Evolutionary conservation across 2,888 invertebrate genomes (phyloP).

Genomic region (Erebia palarica): DNA sequence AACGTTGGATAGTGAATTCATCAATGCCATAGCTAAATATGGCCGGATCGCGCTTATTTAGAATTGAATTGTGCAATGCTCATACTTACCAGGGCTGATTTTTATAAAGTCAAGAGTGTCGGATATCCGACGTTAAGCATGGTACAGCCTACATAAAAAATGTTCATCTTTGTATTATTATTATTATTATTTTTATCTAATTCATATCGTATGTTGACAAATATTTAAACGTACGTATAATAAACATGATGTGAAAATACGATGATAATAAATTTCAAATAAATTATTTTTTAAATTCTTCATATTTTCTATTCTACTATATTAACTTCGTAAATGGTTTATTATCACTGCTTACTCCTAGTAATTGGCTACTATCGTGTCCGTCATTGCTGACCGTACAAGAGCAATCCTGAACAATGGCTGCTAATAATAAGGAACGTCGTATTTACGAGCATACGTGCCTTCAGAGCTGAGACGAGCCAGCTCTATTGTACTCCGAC

Average conservation of each 20-base stretch:
- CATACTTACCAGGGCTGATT: conserved; percentile 58
- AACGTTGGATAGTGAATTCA: conserved; percentile 66
- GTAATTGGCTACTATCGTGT: conserved; percentile 38
- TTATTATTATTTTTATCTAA: no score
- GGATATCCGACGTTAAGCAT: conserved; percentile 71
- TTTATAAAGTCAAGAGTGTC: conserved; percentile 73
- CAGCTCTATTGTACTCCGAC: conserved; percentile 77
- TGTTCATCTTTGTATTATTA: not conserved
- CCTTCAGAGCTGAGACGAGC: conserved; percentile 73
- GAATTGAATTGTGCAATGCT: conserved; percentile 71
- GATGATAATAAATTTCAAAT: not conserved
- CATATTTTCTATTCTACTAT: not conserved
- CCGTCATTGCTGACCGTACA: conserved; percentile 64
- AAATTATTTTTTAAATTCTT: not conserved
- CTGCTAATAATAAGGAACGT: conserved; percentile 79
- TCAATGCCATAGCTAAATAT: conserved; percentile 75
- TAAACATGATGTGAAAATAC: no score
- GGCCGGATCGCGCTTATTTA: conserved; percentile 70
- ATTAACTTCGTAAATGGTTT: conserved; percentile 10
- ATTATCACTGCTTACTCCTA: conserved; percentile 31
- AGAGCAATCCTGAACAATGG: conserved; percentile 74
- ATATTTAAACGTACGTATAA: no score
- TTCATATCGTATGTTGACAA: no score
- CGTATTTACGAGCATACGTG: conserved; percentile 82
- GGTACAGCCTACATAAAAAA: conserved; percentile 58